phyloP scores from a whole-genome alignment of 2,113 vertebrate genomes.

The Dicerorhinus sumatrensis region DNA sequence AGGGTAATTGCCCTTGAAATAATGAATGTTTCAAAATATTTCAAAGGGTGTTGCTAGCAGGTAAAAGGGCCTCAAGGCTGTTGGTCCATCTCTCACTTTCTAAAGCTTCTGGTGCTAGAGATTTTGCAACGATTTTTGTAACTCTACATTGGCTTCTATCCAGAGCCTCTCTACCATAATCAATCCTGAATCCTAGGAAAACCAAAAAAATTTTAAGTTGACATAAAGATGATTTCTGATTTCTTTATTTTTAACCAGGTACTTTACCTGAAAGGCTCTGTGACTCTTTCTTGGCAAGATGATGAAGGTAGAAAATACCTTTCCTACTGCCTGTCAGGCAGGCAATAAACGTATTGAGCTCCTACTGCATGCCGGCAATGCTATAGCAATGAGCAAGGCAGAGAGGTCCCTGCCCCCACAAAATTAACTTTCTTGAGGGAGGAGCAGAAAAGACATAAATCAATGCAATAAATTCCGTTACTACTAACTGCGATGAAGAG shows the following conservation, averaged over 20 bases:
- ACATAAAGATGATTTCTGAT: not conserved
- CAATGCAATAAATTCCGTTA: not conserved
- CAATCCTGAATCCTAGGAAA: not conserved
- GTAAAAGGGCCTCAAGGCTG: not conserved
- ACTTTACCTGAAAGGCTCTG: not conserved
- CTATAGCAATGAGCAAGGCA: not conserved
- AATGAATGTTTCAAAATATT: not conserved
- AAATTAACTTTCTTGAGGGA: not conserved
- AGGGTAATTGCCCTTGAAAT: not conserved
- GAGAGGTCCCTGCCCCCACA: not conserved
- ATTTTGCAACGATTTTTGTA: not conserved
- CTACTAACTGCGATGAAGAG: not conserved
- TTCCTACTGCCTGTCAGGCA: not conserved
- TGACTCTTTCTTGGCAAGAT: not conserved
- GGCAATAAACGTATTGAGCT: not conserved
- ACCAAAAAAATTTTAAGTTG: not conserved
- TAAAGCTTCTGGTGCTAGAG: not conserved
- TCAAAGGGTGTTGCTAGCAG: not conserved
- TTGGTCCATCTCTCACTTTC: not conserved
- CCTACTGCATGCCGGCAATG: not conserved
- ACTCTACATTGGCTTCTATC: not conserved
- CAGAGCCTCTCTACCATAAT: not conserved
- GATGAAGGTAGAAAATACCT: conserved; percentile 4
- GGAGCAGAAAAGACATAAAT: not conserved
- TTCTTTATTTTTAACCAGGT: not conserved